These are phyloP conservation scores for Hippasteria phrygiana DNA, from an alignment of 53 echinoderm and acorn worm species.

Conservation along the genomic window DNA sequence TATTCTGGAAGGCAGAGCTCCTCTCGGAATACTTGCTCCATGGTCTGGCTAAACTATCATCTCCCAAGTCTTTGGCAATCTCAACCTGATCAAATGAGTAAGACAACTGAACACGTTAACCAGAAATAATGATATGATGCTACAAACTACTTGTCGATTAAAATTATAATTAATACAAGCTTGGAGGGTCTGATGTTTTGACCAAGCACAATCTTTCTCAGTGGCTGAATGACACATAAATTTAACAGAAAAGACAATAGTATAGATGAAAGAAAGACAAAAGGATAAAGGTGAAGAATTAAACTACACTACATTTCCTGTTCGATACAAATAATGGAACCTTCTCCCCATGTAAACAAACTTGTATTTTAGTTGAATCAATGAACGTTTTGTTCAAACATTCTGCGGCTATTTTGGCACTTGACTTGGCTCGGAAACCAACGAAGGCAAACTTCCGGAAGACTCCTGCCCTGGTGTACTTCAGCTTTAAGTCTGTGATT, in stretches of 20 bases:
- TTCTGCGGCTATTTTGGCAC: conserved; percentile 72
- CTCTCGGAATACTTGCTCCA: conserved; percentile 98
- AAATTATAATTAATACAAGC: no score
- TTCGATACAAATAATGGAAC: no score
- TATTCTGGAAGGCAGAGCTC: conserved; percentile 84
- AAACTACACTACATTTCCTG: no score
- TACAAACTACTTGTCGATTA: no score
- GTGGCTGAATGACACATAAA: no score
- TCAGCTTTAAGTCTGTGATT: conserved; percentile 91
- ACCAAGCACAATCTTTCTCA: conserved; percentile 10
- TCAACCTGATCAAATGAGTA: conserved; percentile 65
- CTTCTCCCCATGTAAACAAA: conserved; percentile 14
- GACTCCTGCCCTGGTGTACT: conserved; percentile 88
- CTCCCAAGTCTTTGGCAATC: conserved; percentile 84
- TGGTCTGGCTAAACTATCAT: conserved; percentile 78
- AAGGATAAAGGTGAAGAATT: no score
- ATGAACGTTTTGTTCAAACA: conserved; percentile 86
- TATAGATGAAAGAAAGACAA: no score
- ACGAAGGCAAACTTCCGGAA: conserved; percentile 94
- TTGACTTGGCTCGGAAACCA: conserved; percentile 80
- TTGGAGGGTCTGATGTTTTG: no score
- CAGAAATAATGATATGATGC: no score
- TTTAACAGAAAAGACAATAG: no score
- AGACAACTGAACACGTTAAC: no score
- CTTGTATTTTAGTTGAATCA: conserved; percentile 91